Conservation (phyloP, 2,113 vertebrate genomes). For the Lophochroa leadbeateri region DNA sequence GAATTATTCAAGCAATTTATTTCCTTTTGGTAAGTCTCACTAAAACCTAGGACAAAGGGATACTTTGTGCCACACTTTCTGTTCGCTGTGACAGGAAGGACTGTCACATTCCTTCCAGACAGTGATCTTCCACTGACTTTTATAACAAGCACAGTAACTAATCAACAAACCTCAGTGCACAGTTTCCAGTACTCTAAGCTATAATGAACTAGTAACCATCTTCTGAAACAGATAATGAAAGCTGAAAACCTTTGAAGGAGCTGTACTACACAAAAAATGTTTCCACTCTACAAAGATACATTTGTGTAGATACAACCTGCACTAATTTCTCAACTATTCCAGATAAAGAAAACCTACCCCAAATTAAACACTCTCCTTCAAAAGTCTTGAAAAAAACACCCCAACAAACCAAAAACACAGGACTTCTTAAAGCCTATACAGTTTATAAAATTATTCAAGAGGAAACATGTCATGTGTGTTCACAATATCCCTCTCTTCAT, state of each 20-base stretch:
- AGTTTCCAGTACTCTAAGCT: neutral
- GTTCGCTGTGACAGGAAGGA: neutral
- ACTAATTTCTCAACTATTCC: neutral
- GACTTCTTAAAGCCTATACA: neutral
- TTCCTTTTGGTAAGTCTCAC: neutral
- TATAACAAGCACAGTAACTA: neutral
- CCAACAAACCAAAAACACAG: rapidly evolving
- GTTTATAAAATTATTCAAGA: neutral
- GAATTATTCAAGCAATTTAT: neutral
- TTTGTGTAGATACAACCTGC: neutral
- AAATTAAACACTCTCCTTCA: neutral
- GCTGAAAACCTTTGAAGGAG: neutral
- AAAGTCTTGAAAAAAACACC: neutral
- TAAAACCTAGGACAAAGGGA: neutral
- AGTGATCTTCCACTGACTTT: neutral
- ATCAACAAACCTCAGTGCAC: neutral
- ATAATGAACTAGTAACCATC: neutral
- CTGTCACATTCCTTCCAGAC: neutral
- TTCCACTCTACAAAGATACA: neutral
- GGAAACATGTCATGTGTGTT: neutral
- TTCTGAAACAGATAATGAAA: neutral
- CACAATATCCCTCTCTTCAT: neutral
- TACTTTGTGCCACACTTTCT: neutral
- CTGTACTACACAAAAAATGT: neutral
- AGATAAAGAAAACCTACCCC: neutral